Percentiles rank a stretch among this genome's conserved stretches.
These are phyloP conservation scores for Xiphophorus birchmanni DNA, from an alignment of 2,797 vertebrate species.

Conservation along the genomic window DNA sequence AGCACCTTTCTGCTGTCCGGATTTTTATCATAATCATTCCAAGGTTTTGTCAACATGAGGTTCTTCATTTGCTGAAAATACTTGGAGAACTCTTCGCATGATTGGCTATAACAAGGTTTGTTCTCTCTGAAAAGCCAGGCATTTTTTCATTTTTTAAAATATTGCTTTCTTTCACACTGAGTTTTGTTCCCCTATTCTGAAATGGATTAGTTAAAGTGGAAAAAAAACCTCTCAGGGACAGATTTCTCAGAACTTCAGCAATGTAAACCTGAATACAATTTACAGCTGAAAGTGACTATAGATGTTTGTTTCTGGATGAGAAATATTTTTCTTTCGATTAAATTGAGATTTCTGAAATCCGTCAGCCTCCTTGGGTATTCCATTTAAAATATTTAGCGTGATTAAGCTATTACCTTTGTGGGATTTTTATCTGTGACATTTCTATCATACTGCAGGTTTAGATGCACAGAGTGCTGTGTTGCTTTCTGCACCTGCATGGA, in stretches of 20 bases:
- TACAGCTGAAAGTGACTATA: not conserved
- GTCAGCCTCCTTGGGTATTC: conserved; percentile 1
- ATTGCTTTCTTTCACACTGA: conserved; percentile 1
- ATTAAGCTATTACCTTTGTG: not conserved
- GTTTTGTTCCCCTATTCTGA: not conserved
- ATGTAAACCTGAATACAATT: conserved; percentile 3
- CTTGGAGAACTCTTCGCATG: conserved; percentile 3
- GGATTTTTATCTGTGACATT: not conserved
- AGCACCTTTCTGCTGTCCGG: not conserved
- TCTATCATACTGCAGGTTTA: not conserved
- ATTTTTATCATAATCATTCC: conserved; percentile 2
- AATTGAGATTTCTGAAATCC: conserved; percentile 4
- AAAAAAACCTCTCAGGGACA: conserved; percentile 3
- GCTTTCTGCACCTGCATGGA: not conserved
- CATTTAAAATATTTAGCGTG: not conserved
- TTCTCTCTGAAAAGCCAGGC: conserved; percentile 9
- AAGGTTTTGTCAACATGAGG: not conserved
- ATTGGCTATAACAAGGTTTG: conserved; percentile 12
- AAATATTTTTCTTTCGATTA: conserved; percentile 1
- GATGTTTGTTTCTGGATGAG: not conserved
- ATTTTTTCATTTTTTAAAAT: conserved; percentile 13
- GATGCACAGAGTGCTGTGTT: not conserved
- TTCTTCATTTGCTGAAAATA: conserved; percentile 6
- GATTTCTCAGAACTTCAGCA: conserved; percentile 2
- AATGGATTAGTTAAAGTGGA: conserved; percentile 2